A percentile compares a stretch with the other conserved stretches of the same genome.
phyloP scores from a whole-genome alignment of 2,113 vertebrate species.

The Myocastor coypus region DNA sequence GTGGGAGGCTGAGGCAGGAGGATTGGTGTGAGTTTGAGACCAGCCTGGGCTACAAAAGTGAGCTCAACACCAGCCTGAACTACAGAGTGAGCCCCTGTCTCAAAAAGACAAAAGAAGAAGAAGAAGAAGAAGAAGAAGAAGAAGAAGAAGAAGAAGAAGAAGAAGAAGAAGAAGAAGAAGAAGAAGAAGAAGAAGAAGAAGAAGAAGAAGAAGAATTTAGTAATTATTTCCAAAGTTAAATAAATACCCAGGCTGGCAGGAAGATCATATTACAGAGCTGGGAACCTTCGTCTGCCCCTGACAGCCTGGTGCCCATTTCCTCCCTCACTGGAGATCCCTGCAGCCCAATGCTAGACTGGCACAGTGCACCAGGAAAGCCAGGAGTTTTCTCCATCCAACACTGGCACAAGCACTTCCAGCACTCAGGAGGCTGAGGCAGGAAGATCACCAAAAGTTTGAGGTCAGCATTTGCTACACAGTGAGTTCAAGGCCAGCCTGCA shows the following conservation, averaged over 20 bases:
- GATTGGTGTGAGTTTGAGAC: too few species aligned
- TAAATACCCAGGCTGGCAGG: not conserved
- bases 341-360: not conserved
- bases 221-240: slow-evolving; percentile 17
- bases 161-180: too few species aligned
- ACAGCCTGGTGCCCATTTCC: fast-evolving
- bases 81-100: too few species aligned
- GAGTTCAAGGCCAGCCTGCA: not conserved
- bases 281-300: not conserved
- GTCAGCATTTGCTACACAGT: not conserved
- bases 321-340: not conserved
- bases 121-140: too few species aligned
- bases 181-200: too few species aligned
- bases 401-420: not conserved
- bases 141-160: too few species aligned
- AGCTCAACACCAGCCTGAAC: too few species aligned
- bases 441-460: not conserved
- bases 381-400: not conserved
- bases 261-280: fast-evolving
- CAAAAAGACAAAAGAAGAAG: too few species aligned
- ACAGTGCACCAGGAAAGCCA: not conserved
- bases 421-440: not conserved
- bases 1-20: too few species aligned
- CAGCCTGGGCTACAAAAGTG: too few species aligned
- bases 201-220: not conserved